These are phyloP conservation scores for Amitus sp. DNA, from an alignment of 2,888 invertebrate genomes.

Conservation along the genomic window DNA sequence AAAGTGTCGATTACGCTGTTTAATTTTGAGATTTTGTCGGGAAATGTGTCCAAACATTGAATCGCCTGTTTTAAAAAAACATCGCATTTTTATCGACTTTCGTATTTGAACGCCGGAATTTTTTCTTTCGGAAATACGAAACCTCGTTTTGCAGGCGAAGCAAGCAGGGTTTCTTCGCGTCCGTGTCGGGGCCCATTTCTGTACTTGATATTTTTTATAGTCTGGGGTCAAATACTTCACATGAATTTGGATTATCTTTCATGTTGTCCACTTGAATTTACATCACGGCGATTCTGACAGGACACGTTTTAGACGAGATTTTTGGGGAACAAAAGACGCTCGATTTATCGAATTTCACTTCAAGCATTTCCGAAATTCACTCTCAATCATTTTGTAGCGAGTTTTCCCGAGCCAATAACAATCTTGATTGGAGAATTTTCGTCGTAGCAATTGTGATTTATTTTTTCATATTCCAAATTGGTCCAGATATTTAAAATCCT, in stretches of 20 bases:
- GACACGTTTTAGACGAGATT: constrained; percentile 20
- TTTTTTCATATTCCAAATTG: too few species aligned
- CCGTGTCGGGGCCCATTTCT: constrained; percentile 37
- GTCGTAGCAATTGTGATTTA: too few species aligned
- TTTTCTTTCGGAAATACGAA: background rate
- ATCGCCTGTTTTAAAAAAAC: constrained; percentile 48
- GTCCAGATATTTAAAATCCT: too few species aligned
- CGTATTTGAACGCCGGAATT: too few species aligned
- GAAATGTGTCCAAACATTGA: constrained; percentile 50
- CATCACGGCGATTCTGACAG: constrained; percentile 6
- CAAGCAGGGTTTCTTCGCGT: constrained; percentile 46
- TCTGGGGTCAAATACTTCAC: constrained; percentile 43
- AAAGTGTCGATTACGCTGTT: constrained; percentile 50
- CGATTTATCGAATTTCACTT: too few species aligned
- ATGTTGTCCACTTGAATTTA: constrained; percentile 40
- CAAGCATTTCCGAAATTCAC: too few species aligned
- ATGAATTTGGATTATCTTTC: constrained; percentile 55
- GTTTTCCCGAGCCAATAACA: too few species aligned
- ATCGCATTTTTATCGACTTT: too few species aligned
- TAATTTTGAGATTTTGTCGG: constrained; percentile 51
- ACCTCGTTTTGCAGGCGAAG: constrained; percentile 54
- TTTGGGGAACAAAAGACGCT: too few species aligned
- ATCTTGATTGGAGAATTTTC: too few species aligned
- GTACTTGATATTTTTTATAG: constrained; percentile 34
- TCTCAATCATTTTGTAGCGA: too few species aligned